These are phyloP conservation scores for Coccyzus lansbergi DNA, from an alignment of 2,797 vertebrate genomes.

Conservation along the genomic window DNA sequence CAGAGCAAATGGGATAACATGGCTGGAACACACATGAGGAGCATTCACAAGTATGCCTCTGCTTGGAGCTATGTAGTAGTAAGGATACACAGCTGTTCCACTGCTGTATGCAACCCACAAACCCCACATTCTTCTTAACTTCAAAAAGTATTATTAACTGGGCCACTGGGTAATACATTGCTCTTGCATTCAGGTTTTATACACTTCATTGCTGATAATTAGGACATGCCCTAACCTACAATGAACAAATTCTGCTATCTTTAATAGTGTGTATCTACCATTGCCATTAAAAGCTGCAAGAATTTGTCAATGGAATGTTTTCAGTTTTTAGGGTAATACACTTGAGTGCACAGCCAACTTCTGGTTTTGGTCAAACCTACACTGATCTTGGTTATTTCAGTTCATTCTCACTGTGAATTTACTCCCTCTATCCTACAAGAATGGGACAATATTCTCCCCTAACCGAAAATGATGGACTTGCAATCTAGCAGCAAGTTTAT, in stretches of 20 bases:
- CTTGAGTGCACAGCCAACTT: background rate
- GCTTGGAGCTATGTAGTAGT: background rate
- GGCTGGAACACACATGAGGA: background rate
- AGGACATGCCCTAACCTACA: background rate
- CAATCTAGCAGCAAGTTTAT: background rate
- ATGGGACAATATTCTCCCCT: background rate
- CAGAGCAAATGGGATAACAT: background rate
- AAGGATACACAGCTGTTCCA: background rate
- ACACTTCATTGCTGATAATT: background rate
- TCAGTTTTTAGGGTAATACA: background rate
- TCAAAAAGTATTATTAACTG: background rate
- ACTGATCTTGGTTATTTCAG: background rate
- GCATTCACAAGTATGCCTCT: background rate
- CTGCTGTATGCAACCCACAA: background rate
- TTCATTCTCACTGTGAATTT: background rate
- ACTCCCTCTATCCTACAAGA: background rate
- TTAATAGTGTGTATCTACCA: fast-evolving
- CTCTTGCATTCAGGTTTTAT: background rate
- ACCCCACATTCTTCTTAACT: background rate
- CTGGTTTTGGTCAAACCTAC: background rate
- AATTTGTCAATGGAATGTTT: background rate
- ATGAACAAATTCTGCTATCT: background rate
- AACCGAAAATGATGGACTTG: background rate
- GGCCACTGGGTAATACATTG: background rate
- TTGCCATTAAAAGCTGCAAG: background rate